Conservation (phyloP, 2,888 invertebrate genomes). For the Melipona beecheii region DNA sequence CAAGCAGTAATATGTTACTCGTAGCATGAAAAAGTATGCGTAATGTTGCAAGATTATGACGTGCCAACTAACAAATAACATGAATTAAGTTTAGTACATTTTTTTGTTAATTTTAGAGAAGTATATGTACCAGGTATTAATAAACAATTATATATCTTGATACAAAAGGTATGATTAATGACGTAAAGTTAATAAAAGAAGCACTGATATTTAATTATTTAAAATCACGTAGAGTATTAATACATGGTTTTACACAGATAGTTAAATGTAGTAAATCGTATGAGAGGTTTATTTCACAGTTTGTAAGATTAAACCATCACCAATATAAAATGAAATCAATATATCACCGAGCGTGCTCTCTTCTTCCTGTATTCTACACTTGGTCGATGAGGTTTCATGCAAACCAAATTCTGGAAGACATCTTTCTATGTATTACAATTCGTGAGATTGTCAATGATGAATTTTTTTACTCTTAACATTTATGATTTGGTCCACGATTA, state of each 20-base stretch:
- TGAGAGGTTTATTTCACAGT: conserved; percentile 8
- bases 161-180: background rate
- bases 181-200: conserved; percentile 2
- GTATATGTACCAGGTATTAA: background rate
- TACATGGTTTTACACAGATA: background rate
- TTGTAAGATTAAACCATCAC: conserved; percentile 44
- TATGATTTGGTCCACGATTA: background rate
- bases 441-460: conserved; percentile 11
- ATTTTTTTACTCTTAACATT: conserved; percentile 15
- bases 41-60: conserved; percentile 24
- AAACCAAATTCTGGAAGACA: conserved; percentile 82
- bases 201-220: background rate
- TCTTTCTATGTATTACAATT: conserved; percentile 47
- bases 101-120: background rate
- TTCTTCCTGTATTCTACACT: conserved; percentile 76
- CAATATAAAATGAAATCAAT: conserved; percentile 72
- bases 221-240: background rate
- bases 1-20: background rate
- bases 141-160: background rate
- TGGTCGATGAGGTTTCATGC: conserved; percentile 75
- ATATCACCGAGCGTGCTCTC: conserved; percentile 80
- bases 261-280: background rate
- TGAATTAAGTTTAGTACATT: background rate
- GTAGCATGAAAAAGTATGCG: conserved; percentile 5
- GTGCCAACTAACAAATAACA: background rate